Conservation (phyloP, 1,140 invertebrate species). For the Macrocentrus cingulum region DNA sequence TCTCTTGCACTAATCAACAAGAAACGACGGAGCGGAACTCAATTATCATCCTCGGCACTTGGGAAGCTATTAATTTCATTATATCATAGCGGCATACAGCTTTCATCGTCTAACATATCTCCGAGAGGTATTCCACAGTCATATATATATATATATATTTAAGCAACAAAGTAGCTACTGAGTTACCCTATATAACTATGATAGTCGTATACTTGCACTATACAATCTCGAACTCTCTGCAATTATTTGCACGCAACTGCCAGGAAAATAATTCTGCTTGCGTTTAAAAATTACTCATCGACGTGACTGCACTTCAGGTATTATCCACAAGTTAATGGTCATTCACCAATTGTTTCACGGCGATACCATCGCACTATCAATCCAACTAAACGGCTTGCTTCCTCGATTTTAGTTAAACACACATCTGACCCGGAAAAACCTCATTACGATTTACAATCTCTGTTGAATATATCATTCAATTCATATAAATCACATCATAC, state of each 20-base stretch:
- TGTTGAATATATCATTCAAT: no score
- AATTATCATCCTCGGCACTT: background rate
- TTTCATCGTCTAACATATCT: slow-evolving; percentile 2
- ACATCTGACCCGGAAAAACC: background rate
- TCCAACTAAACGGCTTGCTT: background rate
- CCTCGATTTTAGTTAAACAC: background rate
- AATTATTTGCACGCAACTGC: slow-evolving; percentile 28
- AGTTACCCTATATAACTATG: background rate
- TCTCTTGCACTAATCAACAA: background rate
- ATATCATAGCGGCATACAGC: background rate
- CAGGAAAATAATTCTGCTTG: background rate
- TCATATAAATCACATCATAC: no score
- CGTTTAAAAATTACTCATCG: slow-evolving; percentile 1
- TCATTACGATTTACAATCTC: no score
- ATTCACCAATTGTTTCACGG: no score
- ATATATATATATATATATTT: background rate
- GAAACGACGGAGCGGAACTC: background rate
- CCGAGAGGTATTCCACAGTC: background rate
- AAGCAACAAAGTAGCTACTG: background rate
- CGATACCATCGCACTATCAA: background rate
- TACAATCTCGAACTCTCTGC: background rate
- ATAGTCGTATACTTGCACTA: background rate
- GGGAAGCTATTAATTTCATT: slow-evolving; percentile 4
- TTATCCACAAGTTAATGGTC: background rate
- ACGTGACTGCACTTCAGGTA: background rate